phyloP scores from a whole-genome alignment of 2,888 invertebrate genomes.

The Cheilosia soror region DNA sequence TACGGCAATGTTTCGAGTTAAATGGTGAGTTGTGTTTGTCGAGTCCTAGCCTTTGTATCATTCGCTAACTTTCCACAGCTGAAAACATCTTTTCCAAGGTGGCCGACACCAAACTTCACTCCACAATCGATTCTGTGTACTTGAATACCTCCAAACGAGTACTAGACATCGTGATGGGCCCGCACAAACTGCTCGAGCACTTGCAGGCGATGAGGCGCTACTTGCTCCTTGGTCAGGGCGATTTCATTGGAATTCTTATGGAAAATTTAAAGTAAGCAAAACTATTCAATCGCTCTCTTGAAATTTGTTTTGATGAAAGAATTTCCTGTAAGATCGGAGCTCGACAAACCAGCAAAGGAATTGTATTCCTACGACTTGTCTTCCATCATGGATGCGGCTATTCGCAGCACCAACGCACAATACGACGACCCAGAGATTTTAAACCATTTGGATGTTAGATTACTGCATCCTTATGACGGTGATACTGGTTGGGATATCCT shows the following conservation, averaged over 20 bases:
- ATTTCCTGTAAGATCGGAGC: constrained; percentile 88
- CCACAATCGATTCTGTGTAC: constrained; percentile 93
- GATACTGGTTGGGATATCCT: constrained; percentile 83
- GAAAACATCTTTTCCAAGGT: constrained; percentile 85
- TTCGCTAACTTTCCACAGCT: constrained; percentile 76
- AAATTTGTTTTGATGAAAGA: constrained; percentile 13
- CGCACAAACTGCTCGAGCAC: constrained; percentile 95
- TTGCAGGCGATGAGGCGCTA: constrained; percentile 95
- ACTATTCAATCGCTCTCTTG: not conserved
- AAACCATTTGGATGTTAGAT: constrained; percentile 92
- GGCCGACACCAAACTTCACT: constrained; percentile 90
- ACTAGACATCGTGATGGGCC: constrained; percentile 92
- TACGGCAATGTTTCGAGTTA: constrained; percentile 85
- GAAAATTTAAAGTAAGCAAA: constrained; percentile 91
- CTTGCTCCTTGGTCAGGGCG: constrained; percentile 96
- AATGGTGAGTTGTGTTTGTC: constrained; percentile 80
- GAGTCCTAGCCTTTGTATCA: not conserved
- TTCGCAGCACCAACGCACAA: constrained; percentile 96
- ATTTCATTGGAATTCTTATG: constrained; percentile 97
- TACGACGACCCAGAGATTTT: constrained; percentile 96
- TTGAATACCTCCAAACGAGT: constrained; percentile 94
- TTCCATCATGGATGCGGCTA: constrained; percentile 92
- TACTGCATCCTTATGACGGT: constrained; percentile 84
- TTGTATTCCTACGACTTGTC: constrained; percentile 95
- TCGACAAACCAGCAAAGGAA: constrained; percentile 93